These are phyloP conservation scores for Drosophila auraria DNA, from an alignment of 1,140 invertebrate species.

Conservation along the genomic window DNA sequence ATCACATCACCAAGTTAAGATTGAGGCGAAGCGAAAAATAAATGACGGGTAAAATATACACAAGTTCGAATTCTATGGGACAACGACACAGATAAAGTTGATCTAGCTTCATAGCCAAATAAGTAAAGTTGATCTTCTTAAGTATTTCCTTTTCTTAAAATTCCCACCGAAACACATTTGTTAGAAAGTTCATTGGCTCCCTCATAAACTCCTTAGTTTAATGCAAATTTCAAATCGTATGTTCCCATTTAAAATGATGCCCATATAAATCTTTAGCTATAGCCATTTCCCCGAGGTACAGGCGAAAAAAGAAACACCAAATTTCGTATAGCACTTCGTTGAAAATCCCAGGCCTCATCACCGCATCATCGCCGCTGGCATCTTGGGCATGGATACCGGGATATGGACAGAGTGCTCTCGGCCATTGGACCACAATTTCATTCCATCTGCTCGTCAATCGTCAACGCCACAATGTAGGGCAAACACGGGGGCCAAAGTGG, in stretches of 20 bases:
- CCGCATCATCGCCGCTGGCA: conserved; percentile 24
- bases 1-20: conserved; percentile 14
- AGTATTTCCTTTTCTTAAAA: conserved; percentile 15
- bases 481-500: neutral
- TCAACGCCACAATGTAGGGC: conserved; percentile 28
- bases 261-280: conserved; percentile 26
- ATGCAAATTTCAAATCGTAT: conserved; percentile 40
- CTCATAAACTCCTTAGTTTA: conserved; percentile 32
- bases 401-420: conserved; percentile 37
- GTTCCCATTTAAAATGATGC: conserved; percentile 29
- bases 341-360: conserved; percentile 40
- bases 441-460: conserved; percentile 64
- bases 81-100: conserved; percentile 2
- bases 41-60: neutral
- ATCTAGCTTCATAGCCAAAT: conserved; percentile 9
- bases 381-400: conserved; percentile 27
- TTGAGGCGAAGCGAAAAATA: conserved; percentile 14
- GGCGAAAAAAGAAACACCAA: conserved; percentile 18
- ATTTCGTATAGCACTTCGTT: conserved; percentile 35
- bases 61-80: neutral
- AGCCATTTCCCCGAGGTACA: neutral
- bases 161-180: conserved; percentile 6
- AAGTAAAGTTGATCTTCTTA: neutral
- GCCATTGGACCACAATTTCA: conserved; percentile 38
- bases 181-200: conserved; percentile 32